Conservation (phyloP, 2,797 vertebrate species). For the Chiroxiphia lanceolata region DNA sequence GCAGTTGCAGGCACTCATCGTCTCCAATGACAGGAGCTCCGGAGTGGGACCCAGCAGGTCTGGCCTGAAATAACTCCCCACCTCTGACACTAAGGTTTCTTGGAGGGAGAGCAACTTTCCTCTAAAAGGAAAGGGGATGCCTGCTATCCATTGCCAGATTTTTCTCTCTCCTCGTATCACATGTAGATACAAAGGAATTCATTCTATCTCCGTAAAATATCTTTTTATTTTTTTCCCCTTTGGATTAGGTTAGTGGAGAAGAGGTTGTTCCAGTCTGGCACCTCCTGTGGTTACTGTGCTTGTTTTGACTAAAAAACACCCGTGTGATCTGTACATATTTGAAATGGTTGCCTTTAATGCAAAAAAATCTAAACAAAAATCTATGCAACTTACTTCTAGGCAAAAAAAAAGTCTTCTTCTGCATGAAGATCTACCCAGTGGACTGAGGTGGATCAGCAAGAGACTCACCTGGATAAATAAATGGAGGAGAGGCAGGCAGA, state of each 20-base stretch:
- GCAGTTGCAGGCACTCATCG: not conserved
- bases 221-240: not conserved
- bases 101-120: not conserved
- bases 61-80: not conserved
- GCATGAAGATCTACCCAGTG: not conserved
- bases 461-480: not conserved
- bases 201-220: slow-evolving; percentile 18
- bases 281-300: slow-evolving; percentile 49
- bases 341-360: slow-evolving; percentile 45
- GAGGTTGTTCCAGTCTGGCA: slow-evolving; percentile 61
- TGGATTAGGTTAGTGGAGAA: slow-evolving; percentile 36
- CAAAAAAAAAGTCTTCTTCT: not conserved
- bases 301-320: slow-evolving; percentile 64
- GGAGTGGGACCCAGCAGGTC: not conserved
- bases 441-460: not conserved
- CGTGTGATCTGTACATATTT: slow-evolving; percentile 55
- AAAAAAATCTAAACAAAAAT: slow-evolving; percentile 25
- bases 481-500: not conserved
- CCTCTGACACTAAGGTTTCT: not conserved
- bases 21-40: fast-evolving
- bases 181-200: slow-evolving; percentile 40
- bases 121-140: not conserved
- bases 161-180: not conserved
- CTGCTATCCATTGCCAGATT: not conserved
- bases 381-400: not conserved